Evolutionary conservation across 1,140 invertebrate species (phyloP).

Genomic region (Lordiphosa clarofinis): DNA sequence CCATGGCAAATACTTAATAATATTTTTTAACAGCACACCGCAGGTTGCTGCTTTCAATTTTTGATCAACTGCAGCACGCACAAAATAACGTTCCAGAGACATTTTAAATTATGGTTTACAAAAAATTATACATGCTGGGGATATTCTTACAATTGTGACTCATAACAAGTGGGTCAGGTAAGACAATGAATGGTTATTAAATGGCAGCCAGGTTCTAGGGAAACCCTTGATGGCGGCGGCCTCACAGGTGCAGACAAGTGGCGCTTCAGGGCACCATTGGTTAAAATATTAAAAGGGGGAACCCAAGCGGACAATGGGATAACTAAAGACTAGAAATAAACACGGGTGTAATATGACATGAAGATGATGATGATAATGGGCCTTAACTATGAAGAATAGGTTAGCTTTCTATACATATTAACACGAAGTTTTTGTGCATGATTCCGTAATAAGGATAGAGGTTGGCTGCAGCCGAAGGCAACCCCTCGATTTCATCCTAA

Average conservation of each 20-base stretch:
- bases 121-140: conserved; percentile 59
- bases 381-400: too few relatives aligned
- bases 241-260: conserved; percentile 13
- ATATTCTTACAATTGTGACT: conserved; percentile 38
- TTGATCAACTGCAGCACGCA: conserved; percentile 71
- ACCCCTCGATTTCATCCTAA: too few relatives aligned
- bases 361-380: too few relatives aligned
- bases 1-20: conserved; percentile 72
- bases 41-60: conserved; percentile 46
- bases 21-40: conserved; percentile 58
- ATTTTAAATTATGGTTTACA: conserved; percentile 65
- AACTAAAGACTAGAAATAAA: neutral
- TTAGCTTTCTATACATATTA: too few relatives aligned
- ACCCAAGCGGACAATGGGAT: conserved; percentile 3
- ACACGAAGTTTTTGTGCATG: too few relatives aligned
- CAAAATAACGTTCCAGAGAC: conserved; percentile 19
- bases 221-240: conserved; percentile 12
- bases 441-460: too few relatives aligned
- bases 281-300: neutral
- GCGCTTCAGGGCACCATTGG: too few relatives aligned
- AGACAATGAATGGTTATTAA: conserved; percentile 69
- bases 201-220: conserved; percentile 17
- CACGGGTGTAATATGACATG: too few relatives aligned
- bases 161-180: conserved; percentile 69
- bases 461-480: too few relatives aligned